Conservation (phyloP, 1,140 invertebrate genomes). For the Lepidurus arcticus region DNA sequence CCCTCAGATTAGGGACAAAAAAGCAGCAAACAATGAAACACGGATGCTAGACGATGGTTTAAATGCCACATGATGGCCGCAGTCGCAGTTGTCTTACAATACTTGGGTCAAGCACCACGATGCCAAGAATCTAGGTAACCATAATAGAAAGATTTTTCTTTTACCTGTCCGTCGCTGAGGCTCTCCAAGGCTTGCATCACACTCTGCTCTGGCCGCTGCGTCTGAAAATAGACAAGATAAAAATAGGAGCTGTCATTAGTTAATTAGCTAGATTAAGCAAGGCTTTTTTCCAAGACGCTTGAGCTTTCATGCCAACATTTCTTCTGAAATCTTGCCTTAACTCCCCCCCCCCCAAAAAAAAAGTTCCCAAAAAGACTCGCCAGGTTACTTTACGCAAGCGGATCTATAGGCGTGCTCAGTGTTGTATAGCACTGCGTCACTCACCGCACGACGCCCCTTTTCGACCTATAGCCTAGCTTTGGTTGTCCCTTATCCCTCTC, state of each 20-base stretch:
- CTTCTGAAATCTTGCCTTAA: too few relatives aligned
- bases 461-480: background rate
- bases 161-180: slow-evolving; percentile 77
- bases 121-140: too few relatives aligned
- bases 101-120: too few relatives aligned
- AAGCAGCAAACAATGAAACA: too few relatives aligned
- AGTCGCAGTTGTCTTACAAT: too few relatives aligned
- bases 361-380: background rate
- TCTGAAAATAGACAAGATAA: slow-evolving; percentile 57
- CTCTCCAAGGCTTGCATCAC: slow-evolving; percentile 92
- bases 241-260: slow-evolving; percentile 24
- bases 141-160: slow-evolving; percentile 32
- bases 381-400: background rate
- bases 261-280: background rate
- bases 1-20: too few relatives aligned
- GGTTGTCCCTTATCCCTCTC: background rate
- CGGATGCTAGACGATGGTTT: too few relatives aligned
- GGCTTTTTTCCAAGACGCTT: too few relatives aligned
- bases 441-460: slow-evolving; percentile 6
- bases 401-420: background rate
- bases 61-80: too few relatives aligned
- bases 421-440: slow-evolving; percentile 1
- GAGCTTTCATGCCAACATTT: too few relatives aligned
- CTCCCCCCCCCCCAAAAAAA: too few relatives aligned
- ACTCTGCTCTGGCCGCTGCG: slow-evolving; percentile 82